Percentiles rank a stretch among this genome's conserved stretches.
Conservation (phyloP, 1,140 invertebrate species). For the Colletes latitarsis region DNA sequence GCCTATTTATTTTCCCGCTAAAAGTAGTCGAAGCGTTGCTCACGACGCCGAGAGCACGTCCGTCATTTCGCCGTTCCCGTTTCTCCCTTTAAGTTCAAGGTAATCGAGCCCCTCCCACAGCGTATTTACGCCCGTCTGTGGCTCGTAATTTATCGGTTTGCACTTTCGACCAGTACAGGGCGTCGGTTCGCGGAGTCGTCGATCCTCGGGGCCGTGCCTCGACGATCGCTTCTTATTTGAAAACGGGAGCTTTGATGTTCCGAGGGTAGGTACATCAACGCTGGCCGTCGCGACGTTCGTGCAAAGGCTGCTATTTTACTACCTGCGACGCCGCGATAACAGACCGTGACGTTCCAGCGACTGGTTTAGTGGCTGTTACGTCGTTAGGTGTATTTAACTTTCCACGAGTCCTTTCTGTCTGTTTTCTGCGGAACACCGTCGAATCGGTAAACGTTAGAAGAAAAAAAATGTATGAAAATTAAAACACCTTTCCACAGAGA, state of each 20-base stretch:
- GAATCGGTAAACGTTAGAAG: no score
- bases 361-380: constrained; percentile 3
- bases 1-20: constrained; percentile 51
- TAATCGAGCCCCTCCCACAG: constrained; percentile 18
- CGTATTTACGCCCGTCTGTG: constrained; percentile 26
- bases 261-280: neutral
- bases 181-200: neutral
- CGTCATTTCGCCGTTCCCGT: neutral
- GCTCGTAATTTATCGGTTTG: constrained; percentile 33
- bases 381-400: neutral
- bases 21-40: constrained; percentile 24
- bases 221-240: constrained; percentile 27
- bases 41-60: neutral
- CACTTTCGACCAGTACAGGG: constrained; percentile 15
- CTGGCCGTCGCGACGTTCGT: neutral
- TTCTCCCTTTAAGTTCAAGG: constrained; percentile 36
- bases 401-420: neutral
- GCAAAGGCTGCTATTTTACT: constrained; percentile 25
- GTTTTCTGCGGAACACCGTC: no score
- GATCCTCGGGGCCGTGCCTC: neutral
- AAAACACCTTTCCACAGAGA: no score
- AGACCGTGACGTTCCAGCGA: constrained; percentile 13
- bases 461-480: no score
- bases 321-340: constrained; percentile 26
- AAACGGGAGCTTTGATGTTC: constrained; percentile 31